Evolutionary conservation across 2,888 invertebrate genomes (phyloP).

Genomic region (Prostheceraeus crozeri): DNA sequence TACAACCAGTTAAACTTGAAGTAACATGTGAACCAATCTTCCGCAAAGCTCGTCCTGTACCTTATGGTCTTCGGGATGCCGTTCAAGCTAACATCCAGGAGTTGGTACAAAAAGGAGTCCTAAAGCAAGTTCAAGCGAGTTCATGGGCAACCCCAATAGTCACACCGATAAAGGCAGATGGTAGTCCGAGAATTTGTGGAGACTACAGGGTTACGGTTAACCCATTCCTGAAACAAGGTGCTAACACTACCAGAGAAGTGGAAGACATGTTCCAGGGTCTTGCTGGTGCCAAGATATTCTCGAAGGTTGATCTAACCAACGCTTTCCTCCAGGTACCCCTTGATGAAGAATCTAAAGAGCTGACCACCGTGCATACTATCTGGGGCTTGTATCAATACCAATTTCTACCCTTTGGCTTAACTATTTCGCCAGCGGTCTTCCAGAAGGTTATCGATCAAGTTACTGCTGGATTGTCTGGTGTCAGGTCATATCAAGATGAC

Average conservation of each 20-base stretch:
- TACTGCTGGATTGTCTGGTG: neutral
- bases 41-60: neutral
- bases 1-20: slow-evolving; percentile 7
- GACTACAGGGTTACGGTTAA: slow-evolving; percentile 18
- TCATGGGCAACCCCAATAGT: slow-evolving; percentile 15
- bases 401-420: too few relatives aligned
- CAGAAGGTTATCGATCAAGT: neutral
- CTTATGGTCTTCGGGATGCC: slow-evolving; percentile 9
- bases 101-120: neutral
- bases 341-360: neutral
- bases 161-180: neutral
- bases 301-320: slow-evolving; percentile 17
- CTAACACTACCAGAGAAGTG: slow-evolving; percentile 5
- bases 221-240: slow-evolving; percentile 14
- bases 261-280: slow-evolving; percentile 21
- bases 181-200: slow-evolving; percentile 13
- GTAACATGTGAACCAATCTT: slow-evolving; percentile 8
- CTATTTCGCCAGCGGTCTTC: neutral
- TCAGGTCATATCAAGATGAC: slow-evolving; percentile 11
- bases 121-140: slow-evolving; percentile 6
- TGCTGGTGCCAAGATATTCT: neutral
- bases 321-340: neutral
- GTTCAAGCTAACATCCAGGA: slow-evolving; percentile 2
- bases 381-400: too few relatives aligned
- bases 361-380: neutral